Evolutionary conservation across 2,797 vertebrate genomes (phyloP), one percentile per base, ranked within the genome.

Genomic region (Cichlasoma orientale): DNA sequence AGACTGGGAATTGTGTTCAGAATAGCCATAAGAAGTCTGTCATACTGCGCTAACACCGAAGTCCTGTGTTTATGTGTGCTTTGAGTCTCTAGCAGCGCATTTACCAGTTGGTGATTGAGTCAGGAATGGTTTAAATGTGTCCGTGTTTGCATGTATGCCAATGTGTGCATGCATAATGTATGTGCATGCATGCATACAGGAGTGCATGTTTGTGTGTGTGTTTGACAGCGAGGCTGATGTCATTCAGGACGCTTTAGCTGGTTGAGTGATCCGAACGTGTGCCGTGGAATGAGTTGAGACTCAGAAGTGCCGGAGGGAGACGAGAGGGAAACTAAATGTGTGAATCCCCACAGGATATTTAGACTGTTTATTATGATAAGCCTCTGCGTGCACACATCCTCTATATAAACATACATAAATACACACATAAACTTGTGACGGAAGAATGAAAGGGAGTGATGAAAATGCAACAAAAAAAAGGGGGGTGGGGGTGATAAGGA

Each of bases 331-430:
- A 78, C 74, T 83, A 82, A 86, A 88, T 86, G 88, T 83, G 76
- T 77, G 78, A 91, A 85, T 85, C 80, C 91, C 88, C 82, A 77
- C 58, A 27, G 92, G 88, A 86, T 88, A 86, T 90, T 89, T 80
- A 85, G 80, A 84, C 90, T 78, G 77, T 89, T 89, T 89, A 89
- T 87, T 85, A 86, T 89, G 84, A 91, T 88, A 90, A 90, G 84
- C 79, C 74, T 56, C 36, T 38, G 52, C 4, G 29, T 1, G 56
- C 38, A 33, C 70, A 54, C 74, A 41, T 47, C 56, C 52, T 52
- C 38, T 79, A 72, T 80, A 66, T 56, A 81, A 71, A 83, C 83
- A 84, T 18, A 56, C 56, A 77, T 21, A 80, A 70, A 50, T 50
- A 55, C 73, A 82, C 59, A 80, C 75, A 59, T 56, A 77, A 77